Evolutionary conservation across 2,888 invertebrate species (phyloP), one percentile per base, ranked within the genome.

Genomic region (Pseudococcus longispinus): DNA sequence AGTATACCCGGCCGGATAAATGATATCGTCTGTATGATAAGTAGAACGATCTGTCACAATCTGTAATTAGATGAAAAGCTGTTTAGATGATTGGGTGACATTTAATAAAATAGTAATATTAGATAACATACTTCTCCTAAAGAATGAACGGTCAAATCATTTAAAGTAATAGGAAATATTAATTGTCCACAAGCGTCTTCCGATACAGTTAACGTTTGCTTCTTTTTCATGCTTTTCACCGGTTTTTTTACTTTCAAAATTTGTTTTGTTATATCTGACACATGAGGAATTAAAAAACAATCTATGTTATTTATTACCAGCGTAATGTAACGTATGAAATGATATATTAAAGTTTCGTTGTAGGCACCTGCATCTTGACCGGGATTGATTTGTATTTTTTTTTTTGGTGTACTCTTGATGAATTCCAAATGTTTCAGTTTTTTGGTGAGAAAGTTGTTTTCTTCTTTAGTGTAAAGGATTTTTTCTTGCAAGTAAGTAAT

Each of bases 401-500:
- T 29, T 37, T 84, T 65, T 0, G 29, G 23, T 13, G 55, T 37
- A 77, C 8, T 80, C 44, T 51, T 44, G 9, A 51, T 26, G 8
- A 86, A 92, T 92, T 94, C 94, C 90, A 93, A 93, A 89, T 94
- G 94, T 89, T 95, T 92, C 26, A 97, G 91, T 90, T 96, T 96
- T 88, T 94, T 93, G 42, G 96, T 91, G 74, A 97, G 91, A 91
- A 94, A 96, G 89, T 95, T 93, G 88, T 97, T 92, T 91, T 97
- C 97, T 90, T 97, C 96, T 90, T 95, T 95, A 0, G 95, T 94
- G 85, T 95, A 93, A 37, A 94, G 91, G 83, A 96, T 93, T 90
- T 95, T 95, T 89, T 96, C 95, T 91, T 97, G 97, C 88, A 95
- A 93, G 90, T 94, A 93, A 0, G 95, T 94, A 20, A 97, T 95